Evolutionary conservation across 2,888 invertebrate species (phyloP).

Genomic region (Acrobasis suavella): DNA sequence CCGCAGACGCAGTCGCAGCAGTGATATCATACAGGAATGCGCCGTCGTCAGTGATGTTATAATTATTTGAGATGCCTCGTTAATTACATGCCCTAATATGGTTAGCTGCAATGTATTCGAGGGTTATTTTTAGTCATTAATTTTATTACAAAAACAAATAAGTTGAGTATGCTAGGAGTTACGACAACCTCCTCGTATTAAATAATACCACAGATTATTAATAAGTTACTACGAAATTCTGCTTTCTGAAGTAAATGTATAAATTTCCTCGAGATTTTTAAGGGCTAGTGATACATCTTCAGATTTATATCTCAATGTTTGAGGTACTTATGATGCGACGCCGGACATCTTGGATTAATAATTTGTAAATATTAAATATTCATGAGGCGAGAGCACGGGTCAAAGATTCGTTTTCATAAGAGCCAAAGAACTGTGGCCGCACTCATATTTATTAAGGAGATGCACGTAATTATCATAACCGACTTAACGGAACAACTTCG

Average conservation of each 20-base stretch:
- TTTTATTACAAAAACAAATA: too few species aligned
- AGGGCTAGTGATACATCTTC: too few species aligned
- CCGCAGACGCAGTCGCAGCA: constrained; percentile 32
- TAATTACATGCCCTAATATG: too few species aligned
- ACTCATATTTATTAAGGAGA: constrained; percentile 75
- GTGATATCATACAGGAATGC: constrained; percentile 62
- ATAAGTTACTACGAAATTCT: too few species aligned
- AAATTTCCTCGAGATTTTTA: too few species aligned
- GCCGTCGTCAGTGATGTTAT: constrained; percentile 28
- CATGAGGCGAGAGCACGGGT: constrained; percentile 75
- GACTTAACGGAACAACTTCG: constrained; percentile 60
- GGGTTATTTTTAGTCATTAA: too few species aligned
- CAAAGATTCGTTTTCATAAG: constrained; percentile 73
- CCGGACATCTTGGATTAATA: constrained; percentile 78
- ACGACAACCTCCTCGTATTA: constrained; percentile 28
- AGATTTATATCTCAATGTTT: too few species aligned
- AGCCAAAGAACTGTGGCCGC: constrained; percentile 63
- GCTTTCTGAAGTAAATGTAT: too few species aligned
- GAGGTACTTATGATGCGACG: constrained; percentile 30
- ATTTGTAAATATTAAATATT: constrained; percentile 82
- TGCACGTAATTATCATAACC: constrained; percentile 76
- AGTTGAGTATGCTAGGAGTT: neutral
- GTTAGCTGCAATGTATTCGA: too few species aligned
- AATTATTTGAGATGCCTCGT: too few species aligned
- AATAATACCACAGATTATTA: too few species aligned